phyloP scores from a whole-genome alignment of 1,140 invertebrate species.

The Nebria ingens region DNA sequence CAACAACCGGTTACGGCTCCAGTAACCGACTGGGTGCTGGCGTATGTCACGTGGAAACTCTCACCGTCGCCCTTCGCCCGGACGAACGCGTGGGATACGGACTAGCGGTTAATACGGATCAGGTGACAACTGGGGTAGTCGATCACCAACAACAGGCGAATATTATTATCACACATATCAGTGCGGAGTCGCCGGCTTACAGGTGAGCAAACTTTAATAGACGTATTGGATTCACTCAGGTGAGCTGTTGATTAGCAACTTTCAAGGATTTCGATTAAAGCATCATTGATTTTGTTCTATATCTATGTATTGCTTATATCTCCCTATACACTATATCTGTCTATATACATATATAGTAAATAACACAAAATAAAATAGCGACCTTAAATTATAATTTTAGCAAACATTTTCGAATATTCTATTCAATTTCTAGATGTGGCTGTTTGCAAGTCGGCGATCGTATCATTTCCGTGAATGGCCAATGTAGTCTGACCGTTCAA shows the following conservation, averaged over 20 bases:
- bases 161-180: slow-evolving; percentile 51
- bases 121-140: too few relatives aligned
- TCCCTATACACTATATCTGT: too few relatives aligned
- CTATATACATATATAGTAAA: too few relatives aligned
- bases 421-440: slow-evolving; percentile 42
- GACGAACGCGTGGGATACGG: slow-evolving; percentile 38
- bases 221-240: too few relatives aligned
- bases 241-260: too few relatives aligned
- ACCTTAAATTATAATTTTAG: not conserved
- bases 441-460: slow-evolving; percentile 74
- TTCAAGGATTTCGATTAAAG: too few relatives aligned
- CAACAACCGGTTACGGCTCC: slow-evolving; percentile 2
- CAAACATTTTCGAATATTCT: not conserved
- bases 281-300: too few relatives aligned
- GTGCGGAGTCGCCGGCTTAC: slow-evolving; percentile 59
- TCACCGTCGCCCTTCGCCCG: slow-evolving; percentile 52
- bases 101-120: slow-evolving; percentile 34
- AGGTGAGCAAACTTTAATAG: too few relatives aligned
- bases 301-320: too few relatives aligned
- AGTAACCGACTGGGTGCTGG: slow-evolving; percentile 21
- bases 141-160: slow-evolving; percentile 35
- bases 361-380: not conserved
- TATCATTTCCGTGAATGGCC: slow-evolving; percentile 71
- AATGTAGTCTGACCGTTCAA: slow-evolving; percentile 45
- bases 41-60: slow-evolving; percentile 56